Evolutionary conservation across 1,140 invertebrate genomes (phyloP).

Genomic region (Drosophila nannoptera): DNA sequence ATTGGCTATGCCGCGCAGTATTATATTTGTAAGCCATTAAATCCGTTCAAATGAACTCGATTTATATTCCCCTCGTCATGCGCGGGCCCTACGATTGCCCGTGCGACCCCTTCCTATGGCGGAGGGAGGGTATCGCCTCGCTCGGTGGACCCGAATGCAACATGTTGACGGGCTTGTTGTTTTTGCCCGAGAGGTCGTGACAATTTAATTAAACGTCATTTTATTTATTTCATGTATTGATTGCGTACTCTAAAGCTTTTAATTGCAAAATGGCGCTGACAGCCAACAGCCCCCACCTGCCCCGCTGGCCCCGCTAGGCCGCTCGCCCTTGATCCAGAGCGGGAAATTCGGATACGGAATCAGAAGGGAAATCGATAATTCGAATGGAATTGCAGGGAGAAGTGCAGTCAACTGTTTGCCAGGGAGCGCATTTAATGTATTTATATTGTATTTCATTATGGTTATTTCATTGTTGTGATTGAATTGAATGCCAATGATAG

Average conservation of each 20-base stretch:
- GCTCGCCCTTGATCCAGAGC: not conserved
- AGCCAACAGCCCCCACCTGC: not conserved
- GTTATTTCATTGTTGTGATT: slow-evolving; percentile 73
- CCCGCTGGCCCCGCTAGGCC: not conserved
- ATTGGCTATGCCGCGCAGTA: too few species aligned
- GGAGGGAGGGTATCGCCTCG: not conserved
- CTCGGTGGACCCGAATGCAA: too few species aligned
- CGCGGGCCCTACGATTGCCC: too few species aligned
- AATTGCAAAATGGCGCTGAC: slow-evolving; percentile 57
- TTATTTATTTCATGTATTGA: slow-evolving; percentile 73
- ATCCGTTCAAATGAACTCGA: too few species aligned
- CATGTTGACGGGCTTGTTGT: slow-evolving; percentile 16
- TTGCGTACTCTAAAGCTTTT: slow-evolving; percentile 70
- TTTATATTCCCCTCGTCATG: too few species aligned
- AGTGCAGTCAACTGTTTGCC: slow-evolving; percentile 42
- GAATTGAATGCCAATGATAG: slow-evolving; percentile 69
- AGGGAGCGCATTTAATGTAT: slow-evolving; percentile 67
- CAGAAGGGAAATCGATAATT: slow-evolving; percentile 47
- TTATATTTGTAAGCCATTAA: too few species aligned
- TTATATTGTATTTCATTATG: slow-evolving; percentile 76
- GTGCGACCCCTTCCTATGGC: too few species aligned
- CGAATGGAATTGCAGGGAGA: slow-evolving; percentile 29
- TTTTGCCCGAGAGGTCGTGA: slow-evolving; percentile 60
- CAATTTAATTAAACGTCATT: slow-evolving; percentile 75
- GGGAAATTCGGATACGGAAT: slow-evolving; percentile 6